phyloP scores from a whole-genome alignment of 2,113 vertebrate species.

The Micronycteris hirsuta region DNA sequence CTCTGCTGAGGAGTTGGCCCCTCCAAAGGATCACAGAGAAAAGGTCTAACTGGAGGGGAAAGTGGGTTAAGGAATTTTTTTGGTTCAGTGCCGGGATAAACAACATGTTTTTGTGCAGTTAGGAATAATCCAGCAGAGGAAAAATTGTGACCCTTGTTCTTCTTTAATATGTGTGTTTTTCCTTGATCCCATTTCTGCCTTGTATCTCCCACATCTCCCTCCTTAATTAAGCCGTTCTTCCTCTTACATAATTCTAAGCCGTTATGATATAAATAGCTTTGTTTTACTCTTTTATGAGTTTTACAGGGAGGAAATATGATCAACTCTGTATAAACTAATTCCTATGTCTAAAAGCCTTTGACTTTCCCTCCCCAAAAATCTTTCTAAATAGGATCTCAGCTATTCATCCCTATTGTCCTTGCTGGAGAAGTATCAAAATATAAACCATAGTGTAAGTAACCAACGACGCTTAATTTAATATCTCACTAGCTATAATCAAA shows the following conservation, averaged over 20 bases:
- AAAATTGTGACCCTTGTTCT: not conserved
- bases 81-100: not conserved
- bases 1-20: not conserved
- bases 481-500: not conserved
- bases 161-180: not conserved
- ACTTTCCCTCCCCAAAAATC: not conserved
- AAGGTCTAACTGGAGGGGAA: not conserved
- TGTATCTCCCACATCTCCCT: conserved; percentile 15
- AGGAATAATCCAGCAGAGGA: not conserved
- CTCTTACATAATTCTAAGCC: conserved; percentile 15
- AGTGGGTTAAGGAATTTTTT: not conserved
- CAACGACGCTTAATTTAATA: not conserved
- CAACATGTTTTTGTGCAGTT: not conserved
- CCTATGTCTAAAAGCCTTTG: not conserved
- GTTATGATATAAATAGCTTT: conserved; percentile 35
- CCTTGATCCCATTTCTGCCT: not conserved
- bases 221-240: conserved; percentile 46
- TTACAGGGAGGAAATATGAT: conserved; percentile 19
- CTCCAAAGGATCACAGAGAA: not conserved
- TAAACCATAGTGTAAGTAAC: not conserved
- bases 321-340: conserved; percentile 26
- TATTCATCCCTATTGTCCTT: not conserved
- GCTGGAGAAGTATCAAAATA: not conserved
- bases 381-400: not conserved
- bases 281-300: conserved; percentile 27